Base-by-base conservation (phyloP, 2,113 vertebrate species). In the Actenoides hombroni region DNA sequence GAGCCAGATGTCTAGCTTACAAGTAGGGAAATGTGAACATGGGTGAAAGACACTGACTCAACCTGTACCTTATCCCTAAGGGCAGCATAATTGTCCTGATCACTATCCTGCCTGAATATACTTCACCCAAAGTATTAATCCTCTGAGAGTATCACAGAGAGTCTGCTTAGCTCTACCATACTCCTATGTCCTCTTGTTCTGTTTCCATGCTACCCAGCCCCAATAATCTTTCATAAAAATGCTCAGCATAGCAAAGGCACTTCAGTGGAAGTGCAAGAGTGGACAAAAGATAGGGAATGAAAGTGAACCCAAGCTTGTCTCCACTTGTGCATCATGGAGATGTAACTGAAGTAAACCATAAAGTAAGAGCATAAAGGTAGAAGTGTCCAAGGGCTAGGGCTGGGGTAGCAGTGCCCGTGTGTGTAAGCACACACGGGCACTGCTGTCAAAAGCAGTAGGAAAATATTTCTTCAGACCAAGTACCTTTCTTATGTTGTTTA, bases 231-330 rank as follows among this genome's bases (percentile, higher is more conserved):
- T 24, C 39, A 48, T 11, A 54, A 48, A 83, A 54, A 19, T 23
- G 11, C 26, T 56, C 21, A 0, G 0, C 0, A 0, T 29, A 42
- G 31, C 26, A 67, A 86, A 83, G 19, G 6, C 26, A 13, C 46
- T 56, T 56, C 26, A 26, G 35, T 11, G 11, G 16, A 67, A 73
- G 73, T 12, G 33, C 19, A 61, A n/a, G 24, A 57, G 35, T 35
- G 7, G 48, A 31, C 4, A 10, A 63, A 63, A 87, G 16, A 10
- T 6, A 56, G 31, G 35, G 46, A 78, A 42, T 49, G 25, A 68
- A 63, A 21, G 18, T 40, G 67, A 57, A 59, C 15, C 4, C 29
- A 57, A 46, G 37, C 33, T 84, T 67, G 31, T 26, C 26, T 61
- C n/a, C 63, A 39, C 26, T 51, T 2, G 1, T 23, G 19, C 16